Conservation (phyloP, 2,797 vertebrate species). For the Picus viridis region DNA sequence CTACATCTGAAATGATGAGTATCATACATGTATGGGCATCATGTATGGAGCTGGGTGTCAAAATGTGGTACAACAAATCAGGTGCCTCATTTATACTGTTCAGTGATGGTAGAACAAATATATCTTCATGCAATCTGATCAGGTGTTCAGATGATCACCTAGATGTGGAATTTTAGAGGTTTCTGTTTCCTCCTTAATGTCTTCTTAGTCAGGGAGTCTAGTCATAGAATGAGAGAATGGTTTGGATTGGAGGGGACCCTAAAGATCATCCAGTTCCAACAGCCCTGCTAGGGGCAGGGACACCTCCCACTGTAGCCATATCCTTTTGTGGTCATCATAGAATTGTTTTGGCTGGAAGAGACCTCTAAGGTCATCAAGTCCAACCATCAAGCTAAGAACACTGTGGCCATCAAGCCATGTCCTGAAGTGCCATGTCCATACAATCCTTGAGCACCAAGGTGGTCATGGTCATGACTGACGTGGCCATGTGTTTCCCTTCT, state of each 20-base stretch:
- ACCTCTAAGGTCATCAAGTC: too few relatives aligned
- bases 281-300: too few relatives aligned
- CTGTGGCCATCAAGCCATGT: too few relatives aligned
- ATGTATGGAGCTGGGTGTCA: background rate
- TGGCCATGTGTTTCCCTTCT: conserved; percentile 20
- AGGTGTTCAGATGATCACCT: background rate
- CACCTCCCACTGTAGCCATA: background rate
- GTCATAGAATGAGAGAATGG: too few relatives aligned
- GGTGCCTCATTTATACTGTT: background rate
- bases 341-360: too few relatives aligned
- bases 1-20: too few relatives aligned
- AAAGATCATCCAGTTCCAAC: too few relatives aligned
- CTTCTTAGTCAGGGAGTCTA: background rate
- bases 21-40: too few relatives aligned
- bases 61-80: background rate
- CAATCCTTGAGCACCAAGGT: background rate
- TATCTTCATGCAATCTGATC: background rate
- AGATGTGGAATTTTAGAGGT: background rate
- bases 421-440: too few relatives aligned
- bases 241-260: too few relatives aligned
- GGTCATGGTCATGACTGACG: background rate
- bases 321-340: background rate
- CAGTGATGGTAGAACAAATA: background rate
- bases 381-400: too few relatives aligned
- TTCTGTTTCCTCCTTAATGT: background rate